Evolutionary conservation across 2,113 vertebrate species (phyloP).

Genomic region (Pleuronectes platessa): DNA sequence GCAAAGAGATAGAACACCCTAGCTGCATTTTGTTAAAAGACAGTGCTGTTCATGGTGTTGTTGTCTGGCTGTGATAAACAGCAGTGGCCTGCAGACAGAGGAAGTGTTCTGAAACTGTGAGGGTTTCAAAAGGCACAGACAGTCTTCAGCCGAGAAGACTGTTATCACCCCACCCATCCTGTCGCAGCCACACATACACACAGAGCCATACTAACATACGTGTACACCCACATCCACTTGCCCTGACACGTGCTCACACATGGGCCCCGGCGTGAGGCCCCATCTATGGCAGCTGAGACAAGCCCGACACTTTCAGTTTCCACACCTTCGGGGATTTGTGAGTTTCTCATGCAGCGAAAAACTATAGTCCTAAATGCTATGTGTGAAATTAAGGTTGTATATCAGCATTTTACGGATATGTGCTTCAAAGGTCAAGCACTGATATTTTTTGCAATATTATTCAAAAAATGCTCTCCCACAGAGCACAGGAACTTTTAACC

Average conservation of each 20-base stretch:
- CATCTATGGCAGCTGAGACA: slow-evolving; percentile 51
- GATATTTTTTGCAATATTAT: neutral
- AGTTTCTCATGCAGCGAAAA: slow-evolving; percentile 38
- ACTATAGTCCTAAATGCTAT: slow-evolving; percentile 35
- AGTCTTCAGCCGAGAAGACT: slow-evolving; percentile 52
- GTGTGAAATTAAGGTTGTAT: slow-evolving; percentile 33
- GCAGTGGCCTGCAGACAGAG: slow-evolving; percentile 57
- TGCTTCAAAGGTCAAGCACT: slow-evolving; percentile 1
- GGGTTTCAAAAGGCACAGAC: slow-evolving; percentile 55
- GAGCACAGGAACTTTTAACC: neutral
- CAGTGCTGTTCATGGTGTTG: neutral
- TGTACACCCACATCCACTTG: slow-evolving; percentile 24
- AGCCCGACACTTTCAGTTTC: slow-evolving; percentile 43
- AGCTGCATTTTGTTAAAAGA: too few relatives aligned
- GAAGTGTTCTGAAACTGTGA: slow-evolving; percentile 56
- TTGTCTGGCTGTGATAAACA: slow-evolving; percentile 29
- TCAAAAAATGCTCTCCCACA: too few relatives aligned
- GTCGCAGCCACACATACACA: slow-evolving; percentile 50
- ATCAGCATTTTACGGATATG: slow-evolving; percentile 17
- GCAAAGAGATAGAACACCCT: too few relatives aligned
- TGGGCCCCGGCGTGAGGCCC: neutral
- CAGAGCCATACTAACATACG: slow-evolving; percentile 28
- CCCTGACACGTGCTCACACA: slow-evolving; percentile 44
- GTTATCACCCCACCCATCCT: slow-evolving; percentile 74
- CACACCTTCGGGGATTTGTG: slow-evolving; percentile 55